Conservation (phyloP, 2,113 vertebrate species). For the Vireo altiloquus region DNA sequence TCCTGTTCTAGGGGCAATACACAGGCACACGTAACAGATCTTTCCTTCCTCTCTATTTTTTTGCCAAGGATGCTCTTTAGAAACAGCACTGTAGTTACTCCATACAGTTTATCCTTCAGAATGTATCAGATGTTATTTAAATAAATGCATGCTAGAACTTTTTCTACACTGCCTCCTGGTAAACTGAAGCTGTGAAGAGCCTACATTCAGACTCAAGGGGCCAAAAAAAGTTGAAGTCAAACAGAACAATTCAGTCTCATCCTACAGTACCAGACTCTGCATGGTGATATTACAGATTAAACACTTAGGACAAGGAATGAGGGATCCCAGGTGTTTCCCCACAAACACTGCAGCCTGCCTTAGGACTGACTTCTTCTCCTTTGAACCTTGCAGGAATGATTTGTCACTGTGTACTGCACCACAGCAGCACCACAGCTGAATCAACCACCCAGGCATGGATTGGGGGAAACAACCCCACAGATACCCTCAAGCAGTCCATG, state of each 20-base stretch:
- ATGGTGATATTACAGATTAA: neutral
- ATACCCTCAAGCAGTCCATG: neutral
- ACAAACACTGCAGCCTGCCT: neutral
- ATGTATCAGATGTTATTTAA: neutral
- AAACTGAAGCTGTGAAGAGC: neutral
- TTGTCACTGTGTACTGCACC: neutral
- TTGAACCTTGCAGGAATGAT: neutral
- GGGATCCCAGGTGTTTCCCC: neutral
- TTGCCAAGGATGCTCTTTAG: constrained; percentile 10
- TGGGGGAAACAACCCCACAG: neutral
- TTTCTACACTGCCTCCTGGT: neutral
- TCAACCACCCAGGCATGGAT: neutral
- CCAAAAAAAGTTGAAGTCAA: neutral
- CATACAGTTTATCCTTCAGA: neutral
- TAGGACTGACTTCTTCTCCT: neutral
- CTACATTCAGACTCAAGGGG: neutral
- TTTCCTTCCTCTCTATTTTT: constrained; percentile 17
- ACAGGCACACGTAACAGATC: neutral
- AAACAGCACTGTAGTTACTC: neutral
- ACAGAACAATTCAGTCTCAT: neutral
- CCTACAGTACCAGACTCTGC: neutral
- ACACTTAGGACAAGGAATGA: neutral
- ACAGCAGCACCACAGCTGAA: neutral
- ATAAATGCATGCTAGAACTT: neutral
- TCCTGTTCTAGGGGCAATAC: constrained; percentile 5